phyloP scores from a whole-genome alignment of 1,140 invertebrate genomes.

The Aphaenogaster floridana region DNA sequence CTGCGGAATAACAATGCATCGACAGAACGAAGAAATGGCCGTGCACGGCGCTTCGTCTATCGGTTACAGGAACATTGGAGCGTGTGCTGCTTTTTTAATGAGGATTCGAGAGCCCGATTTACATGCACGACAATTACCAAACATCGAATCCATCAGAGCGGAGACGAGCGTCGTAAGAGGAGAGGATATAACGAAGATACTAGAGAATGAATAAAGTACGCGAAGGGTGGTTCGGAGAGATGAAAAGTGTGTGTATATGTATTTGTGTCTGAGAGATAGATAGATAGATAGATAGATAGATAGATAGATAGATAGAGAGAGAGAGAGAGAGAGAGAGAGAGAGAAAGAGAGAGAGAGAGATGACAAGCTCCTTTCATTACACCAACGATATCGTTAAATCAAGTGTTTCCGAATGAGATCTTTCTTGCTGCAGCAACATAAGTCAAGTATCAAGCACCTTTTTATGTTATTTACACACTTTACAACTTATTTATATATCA shows the following conservation, averaged over 20 bases:
- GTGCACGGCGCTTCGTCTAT: conserved; percentile 35
- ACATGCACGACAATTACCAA: conserved; percentile 59
- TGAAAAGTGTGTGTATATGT: background rate
- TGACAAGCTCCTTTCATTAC: conserved; percentile 29
- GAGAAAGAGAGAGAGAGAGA: conserved; percentile 19
- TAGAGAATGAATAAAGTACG: conserved; percentile 39
- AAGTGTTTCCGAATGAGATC: conserved; percentile 13
- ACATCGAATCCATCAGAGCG: conserved; percentile 50
- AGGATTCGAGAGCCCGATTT: conserved; percentile 48
- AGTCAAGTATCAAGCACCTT: conserved; percentile 7
- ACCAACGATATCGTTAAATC: conserved; percentile 39
- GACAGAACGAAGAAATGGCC: conserved; percentile 1
- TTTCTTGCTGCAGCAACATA: background rate
- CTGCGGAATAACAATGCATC: conserved; percentile 57
- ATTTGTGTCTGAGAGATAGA: background rate
- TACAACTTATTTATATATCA: background rate
- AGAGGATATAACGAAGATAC: conserved; percentile 37
- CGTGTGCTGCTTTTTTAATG: conserved; percentile 61
- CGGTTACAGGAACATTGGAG: conserved; percentile 35
- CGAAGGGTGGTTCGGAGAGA: background rate
- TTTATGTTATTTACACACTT: background rate
- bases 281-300: too few relatives aligned
- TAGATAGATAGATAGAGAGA: too few relatives aligned
- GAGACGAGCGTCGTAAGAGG: conserved; percentile 7
- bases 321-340: too few relatives aligned